Evolutionary conservation across 2,113 vertebrate genomes (phyloP).

Genomic region (Aptenodytes forsteri): DNA sequence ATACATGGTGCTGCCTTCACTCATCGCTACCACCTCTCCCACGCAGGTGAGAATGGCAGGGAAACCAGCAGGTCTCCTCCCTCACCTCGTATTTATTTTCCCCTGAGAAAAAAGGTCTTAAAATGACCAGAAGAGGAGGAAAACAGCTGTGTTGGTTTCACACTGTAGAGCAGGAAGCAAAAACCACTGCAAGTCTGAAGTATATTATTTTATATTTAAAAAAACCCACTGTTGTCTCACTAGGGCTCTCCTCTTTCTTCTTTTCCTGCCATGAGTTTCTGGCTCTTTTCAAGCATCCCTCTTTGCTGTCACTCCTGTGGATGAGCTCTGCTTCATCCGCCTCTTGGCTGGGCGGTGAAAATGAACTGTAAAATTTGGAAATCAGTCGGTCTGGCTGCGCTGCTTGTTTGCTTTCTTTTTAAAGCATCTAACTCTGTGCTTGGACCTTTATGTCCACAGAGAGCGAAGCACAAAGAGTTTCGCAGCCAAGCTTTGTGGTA

Average conservation of each 20-base stretch:
- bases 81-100: fast-evolving
- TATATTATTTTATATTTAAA: not conserved
- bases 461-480: not conserved
- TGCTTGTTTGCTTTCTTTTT: not conserved
- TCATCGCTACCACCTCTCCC: not conserved
- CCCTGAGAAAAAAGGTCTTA: not conserved
- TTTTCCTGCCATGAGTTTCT: not conserved
- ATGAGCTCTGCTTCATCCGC: not conserved
- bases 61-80: not conserved
- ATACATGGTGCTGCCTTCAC: not conserved
- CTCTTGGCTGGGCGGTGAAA: not conserved
- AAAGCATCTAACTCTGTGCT: not conserved
- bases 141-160: not conserved
- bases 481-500: not conserved
- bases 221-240: not conserved
- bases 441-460: not conserved
- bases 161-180: constrained; percentile 21
- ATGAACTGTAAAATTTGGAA: not conserved
- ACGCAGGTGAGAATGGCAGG: not conserved
- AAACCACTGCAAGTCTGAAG: not conserved
- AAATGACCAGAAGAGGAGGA: not conserved
- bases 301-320: not conserved
- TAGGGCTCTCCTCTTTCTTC: not conserved
- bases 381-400: not conserved
- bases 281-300: not conserved